Percentiles rank a stretch among this genome's conserved stretches.
Conservation (phyloP, 2,888 invertebrate genomes). For the Odontocerum albicorne region DNA sequence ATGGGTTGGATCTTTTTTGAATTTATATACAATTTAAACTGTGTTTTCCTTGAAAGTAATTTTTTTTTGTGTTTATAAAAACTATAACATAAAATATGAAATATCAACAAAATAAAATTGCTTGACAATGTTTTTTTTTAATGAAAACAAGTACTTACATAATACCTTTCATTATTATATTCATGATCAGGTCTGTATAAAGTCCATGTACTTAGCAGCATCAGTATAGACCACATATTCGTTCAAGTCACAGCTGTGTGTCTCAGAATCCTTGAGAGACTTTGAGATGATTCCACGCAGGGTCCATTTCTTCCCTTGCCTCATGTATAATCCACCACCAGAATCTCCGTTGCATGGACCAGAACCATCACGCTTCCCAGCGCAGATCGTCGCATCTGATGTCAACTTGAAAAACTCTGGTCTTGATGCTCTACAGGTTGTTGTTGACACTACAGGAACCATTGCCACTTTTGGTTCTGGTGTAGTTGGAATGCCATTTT, state of each 20-base stretch:
- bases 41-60: too few relatives aligned
- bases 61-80: too few relatives aligned
- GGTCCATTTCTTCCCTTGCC: constrained; percentile 48
- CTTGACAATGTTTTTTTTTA: too few relatives aligned
- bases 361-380: constrained; percentile 42
- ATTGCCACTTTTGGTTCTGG: constrained; percentile 48
- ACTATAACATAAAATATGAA: too few relatives aligned
- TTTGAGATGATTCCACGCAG: constrained; percentile 56
- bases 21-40: too few relatives aligned
- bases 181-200: constrained; percentile 2
- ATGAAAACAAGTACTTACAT: too few relatives aligned
- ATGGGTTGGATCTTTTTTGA: too few relatives aligned
- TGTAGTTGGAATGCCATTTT: constrained; percentile 42
- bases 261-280: constrained; percentile 41
- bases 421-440: constrained; percentile 53
- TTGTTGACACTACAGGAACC: constrained; percentile 55
- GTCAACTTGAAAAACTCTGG: constrained; percentile 44
- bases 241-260: constrained; percentile 41
- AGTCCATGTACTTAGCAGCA: constrained; percentile 23
- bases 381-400: constrained; percentile 53
- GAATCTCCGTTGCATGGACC: constrained; percentile 53
- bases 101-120: too few relatives aligned
- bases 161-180: too few relatives aligned
- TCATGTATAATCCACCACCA: constrained; percentile 54
- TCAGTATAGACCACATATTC: constrained; percentile 46